Evolutionary conservation across 1,140 invertebrate species (phyloP), one percentile per base, ranked within the genome.

Genomic region (Drosophila bifasciata): DNA sequence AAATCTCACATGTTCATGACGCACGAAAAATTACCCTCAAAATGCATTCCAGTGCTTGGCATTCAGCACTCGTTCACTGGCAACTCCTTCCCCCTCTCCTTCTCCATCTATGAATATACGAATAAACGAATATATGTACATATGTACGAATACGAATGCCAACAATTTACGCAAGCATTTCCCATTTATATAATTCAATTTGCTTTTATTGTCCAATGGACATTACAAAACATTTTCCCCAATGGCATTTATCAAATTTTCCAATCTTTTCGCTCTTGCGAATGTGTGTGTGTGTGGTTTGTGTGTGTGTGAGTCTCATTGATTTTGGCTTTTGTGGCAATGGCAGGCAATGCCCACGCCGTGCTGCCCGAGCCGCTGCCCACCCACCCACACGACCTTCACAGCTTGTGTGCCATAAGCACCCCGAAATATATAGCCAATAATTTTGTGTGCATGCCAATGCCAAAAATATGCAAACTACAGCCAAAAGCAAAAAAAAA

Each of bases 361-460:
- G 32, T 25, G 43, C 50, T 19, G 55, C 8, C 32, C 32, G 1
- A 11, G 3, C 79, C 25, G 43, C 50, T 19, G 55, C 8, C 32
- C 32, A 5, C 32, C 11, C 79, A 78, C 79, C 79, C 79, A 83
- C 75, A 59, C 79, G 79, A 83, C 79, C 79, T 83, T 83, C 79
- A 68, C 63, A 69, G 66, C 63, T 68, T 56, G 66, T 48, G 66
- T 43, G 74, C 52, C 61, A 68, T 41, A 55, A 74, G 63, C 74
- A 51, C 74, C 32, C 68, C 44, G n/a, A 74, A 83, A 74, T 63
- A 72, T 58, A 76, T 60, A 61, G 51, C 39, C 78, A 76, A 77
- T 80, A 83, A 78, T 83, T 81, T 83, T 59, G 46, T 83, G 79
- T 58, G 62, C 73, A 71, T 76, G 78, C 68, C 71, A 72, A 84